phyloP scores from a whole-genome alignment of 2,888 invertebrate genomes.

The Marasmarcha lunaedactyla region DNA sequence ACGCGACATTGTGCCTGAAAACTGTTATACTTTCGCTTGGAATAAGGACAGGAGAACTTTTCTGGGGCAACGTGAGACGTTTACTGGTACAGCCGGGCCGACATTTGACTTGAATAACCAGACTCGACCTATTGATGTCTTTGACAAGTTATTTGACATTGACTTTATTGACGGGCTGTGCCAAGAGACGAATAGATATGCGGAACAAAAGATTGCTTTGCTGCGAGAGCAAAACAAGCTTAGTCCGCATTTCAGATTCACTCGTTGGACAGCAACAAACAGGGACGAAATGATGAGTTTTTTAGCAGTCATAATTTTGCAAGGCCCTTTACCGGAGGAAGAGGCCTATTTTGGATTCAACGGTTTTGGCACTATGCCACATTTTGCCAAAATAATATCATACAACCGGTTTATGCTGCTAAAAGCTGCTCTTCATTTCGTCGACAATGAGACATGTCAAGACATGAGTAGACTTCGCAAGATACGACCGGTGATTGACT shows the following conservation, averaged over 20 bases:
- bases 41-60: neutral
- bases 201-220: constrained; percentile 6
- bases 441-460: constrained; percentile 11
- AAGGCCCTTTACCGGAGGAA: constrained; percentile 16
- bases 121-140: constrained; percentile 7
- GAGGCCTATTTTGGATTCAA: constrained; percentile 16
- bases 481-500: constrained; percentile 15
- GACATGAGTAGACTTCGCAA: constrained; percentile 12
- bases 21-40: neutral
- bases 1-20: neutral
- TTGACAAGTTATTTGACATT: constrained; percentile 8
- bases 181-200: constrained; percentile 8
- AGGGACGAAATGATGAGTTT: constrained; percentile 14
- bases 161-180: constrained; percentile 11
- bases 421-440: constrained; percentile 17
- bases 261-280: constrained; percentile 13
- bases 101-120: constrained; percentile 6
- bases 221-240: constrained; percentile 6
- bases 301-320: constrained; percentile 16
- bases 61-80: constrained; percentile 5
- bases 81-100: constrained; percentile 8
- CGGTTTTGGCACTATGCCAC: constrained; percentile 9
- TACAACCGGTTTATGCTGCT: constrained; percentile 17
- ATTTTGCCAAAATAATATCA: constrained; percentile 15
- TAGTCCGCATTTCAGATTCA: constrained; percentile 3